phyloP scores from a whole-genome alignment of 2,113 vertebrate genomes.

The Chlorocebus sabaeus region DNA sequence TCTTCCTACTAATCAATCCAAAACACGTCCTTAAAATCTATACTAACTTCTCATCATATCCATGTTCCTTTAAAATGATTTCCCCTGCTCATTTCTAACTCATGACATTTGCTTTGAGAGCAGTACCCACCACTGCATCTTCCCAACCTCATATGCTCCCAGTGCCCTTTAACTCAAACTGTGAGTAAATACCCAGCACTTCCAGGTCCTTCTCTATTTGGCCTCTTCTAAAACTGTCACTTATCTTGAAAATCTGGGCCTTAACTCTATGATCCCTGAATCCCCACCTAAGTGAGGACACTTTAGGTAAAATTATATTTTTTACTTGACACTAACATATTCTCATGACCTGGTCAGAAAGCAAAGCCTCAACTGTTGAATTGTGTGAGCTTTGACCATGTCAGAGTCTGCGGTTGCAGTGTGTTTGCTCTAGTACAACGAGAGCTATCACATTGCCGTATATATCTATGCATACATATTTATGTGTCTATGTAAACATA shows the following conservation, averaged over 20 bases:
- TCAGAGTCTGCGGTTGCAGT: neutral
- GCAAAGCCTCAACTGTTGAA: neutral
- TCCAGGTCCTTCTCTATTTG: neutral
- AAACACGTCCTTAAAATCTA: neutral
- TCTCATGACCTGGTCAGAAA: neutral
- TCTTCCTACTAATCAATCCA: constrained; percentile 31
- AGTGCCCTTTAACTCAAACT: neutral
- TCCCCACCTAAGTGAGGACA: neutral
- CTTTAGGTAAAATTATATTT: neutral
- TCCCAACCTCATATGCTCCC: neutral
- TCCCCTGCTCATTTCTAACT: neutral
- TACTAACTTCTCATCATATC: neutral
- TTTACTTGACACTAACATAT: neutral
- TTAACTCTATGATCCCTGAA: neutral
- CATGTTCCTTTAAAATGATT: neutral
- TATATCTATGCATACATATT: neutral
- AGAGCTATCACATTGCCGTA: neutral
- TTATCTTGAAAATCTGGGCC: neutral
- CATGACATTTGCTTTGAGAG: neutral
- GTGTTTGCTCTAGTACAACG: neutral
- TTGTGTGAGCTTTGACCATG: neutral
- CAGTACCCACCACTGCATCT: neutral
- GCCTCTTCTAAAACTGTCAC: neutral
- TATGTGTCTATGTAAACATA: neutral
- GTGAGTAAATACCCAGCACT: neutral